Evolutionary conservation across 2,113 vertebrate species (phyloP).

Genomic region (Montifringilla adamsi): DNA sequence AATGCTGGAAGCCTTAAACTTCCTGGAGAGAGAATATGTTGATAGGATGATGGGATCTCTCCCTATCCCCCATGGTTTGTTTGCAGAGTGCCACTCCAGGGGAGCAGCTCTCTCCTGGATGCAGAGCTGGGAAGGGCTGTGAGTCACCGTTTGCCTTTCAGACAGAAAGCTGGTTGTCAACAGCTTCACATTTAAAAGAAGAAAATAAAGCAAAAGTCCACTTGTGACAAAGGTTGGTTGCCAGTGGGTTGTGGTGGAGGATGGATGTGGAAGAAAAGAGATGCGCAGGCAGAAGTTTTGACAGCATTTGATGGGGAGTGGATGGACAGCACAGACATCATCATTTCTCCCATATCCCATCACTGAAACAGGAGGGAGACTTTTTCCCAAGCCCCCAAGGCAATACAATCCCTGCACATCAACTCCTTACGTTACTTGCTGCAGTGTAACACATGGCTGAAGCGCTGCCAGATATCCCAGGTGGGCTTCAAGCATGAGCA

Average conservation of each 20-base stretch:
- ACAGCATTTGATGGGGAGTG: neutral
- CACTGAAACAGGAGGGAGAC: neutral
- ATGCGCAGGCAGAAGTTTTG: neutral
- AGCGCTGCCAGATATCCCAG: neutral
- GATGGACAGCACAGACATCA: neutral
- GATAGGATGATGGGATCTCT: accelerated
- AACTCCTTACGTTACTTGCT: accelerated
- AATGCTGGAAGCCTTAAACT: neutral
- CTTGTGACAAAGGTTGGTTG: neutral
- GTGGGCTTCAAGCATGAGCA: accelerated
- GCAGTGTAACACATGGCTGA: accelerated
- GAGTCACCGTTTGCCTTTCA: neutral
- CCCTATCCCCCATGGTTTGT: accelerated
- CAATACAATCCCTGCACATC: neutral
- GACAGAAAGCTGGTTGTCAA: neutral
- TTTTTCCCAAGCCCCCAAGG: neutral
- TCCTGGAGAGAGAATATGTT: accelerated
- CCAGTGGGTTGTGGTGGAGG: neutral
- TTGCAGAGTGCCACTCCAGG: neutral
- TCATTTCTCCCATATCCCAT: neutral
- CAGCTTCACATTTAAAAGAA: neutral
- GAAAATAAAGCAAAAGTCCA: neutral
- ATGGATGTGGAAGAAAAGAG: neutral
- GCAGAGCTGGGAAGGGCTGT: neutral
- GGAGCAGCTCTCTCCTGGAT: neutral